Conservation (phyloP, 1,140 invertebrate genomes). For the Meloidogyne exigua region DNA sequence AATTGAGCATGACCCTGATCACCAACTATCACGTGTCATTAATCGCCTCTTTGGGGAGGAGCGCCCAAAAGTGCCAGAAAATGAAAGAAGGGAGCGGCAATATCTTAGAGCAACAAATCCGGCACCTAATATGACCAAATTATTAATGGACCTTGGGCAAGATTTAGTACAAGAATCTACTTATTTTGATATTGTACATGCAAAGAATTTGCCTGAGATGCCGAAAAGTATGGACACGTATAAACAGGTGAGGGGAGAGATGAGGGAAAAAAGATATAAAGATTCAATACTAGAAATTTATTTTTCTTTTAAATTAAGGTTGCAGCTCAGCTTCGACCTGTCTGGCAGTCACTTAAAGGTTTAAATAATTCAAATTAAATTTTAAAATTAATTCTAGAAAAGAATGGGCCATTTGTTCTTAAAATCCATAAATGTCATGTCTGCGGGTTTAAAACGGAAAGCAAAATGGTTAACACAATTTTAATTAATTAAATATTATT, state of each 20-base stretch:
- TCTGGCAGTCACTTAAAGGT: conserved; percentile 55
- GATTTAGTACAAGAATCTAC: conserved; percentile 62
- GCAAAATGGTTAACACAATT: conserved; percentile 5
- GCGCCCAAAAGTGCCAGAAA: conserved; percentile 50
- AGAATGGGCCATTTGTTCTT: conserved; percentile 58
- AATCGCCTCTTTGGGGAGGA: conserved; percentile 58
- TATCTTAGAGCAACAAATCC: conserved; percentile 39
- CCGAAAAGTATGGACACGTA: conserved; percentile 63
- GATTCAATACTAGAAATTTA: too few relatives aligned
- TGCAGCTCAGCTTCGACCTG: conserved; percentile 59
- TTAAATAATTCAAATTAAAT: not conserved
- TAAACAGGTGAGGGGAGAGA: conserved; percentile 41
- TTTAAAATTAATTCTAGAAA: conserved; percentile 27
- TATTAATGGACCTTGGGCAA: conserved; percentile 61
- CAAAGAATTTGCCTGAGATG: conserved; percentile 58
- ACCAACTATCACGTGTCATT: conserved; percentile 45
- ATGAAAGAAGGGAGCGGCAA: conserved; percentile 47
- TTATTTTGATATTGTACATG: conserved; percentile 61
- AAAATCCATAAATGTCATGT: conserved; percentile 45
- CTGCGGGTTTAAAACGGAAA: conserved; percentile 58
- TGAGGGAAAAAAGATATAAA: too few relatives aligned
- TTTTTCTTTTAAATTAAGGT: too few relatives aligned
- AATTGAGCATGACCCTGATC: conserved; percentile 59
- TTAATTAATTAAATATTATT: not conserved
- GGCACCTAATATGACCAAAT: conserved; percentile 60